phyloP scores from a whole-genome alignment of 92 coral and sea anemone genomes.

The Actinernus sp. region DNA sequence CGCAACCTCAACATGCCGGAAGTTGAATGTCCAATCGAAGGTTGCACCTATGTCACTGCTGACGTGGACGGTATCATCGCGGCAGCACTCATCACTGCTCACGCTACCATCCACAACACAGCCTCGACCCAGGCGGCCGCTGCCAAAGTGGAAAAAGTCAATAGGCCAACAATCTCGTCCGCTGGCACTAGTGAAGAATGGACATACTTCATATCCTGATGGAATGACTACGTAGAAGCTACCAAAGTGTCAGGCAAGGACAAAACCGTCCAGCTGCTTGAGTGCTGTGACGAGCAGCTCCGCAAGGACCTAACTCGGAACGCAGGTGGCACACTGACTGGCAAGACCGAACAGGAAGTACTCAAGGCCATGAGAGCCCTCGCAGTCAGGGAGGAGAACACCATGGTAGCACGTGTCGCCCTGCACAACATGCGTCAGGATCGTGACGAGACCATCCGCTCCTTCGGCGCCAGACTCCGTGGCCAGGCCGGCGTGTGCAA shows the following conservation, averaged over 20 bases:
- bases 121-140: no score
- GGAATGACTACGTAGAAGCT: no score
- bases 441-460: slow-evolving; percentile 43
- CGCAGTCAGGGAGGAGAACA: slow-evolving; percentile 55
- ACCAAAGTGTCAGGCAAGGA: slow-evolving; percentile 60
- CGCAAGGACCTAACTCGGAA: slow-evolving; percentile 67
- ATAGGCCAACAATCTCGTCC: slow-evolving; percentile 54
- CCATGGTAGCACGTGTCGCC: slow-evolving; percentile 61
- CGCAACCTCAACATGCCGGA: no score
- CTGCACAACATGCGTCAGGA: slow-evolving; percentile 63
- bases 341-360: slow-evolving; percentile 44
- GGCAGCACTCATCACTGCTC: no score
- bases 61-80: no score
- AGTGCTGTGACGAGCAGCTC: slow-evolving; percentile 70
- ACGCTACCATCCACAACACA: no score
- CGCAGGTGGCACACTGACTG: slow-evolving; percentile 58
- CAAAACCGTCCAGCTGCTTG: slow-evolving; percentile 57
- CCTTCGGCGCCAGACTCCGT: slow-evolving; percentile 51
- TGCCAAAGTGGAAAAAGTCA: no score
- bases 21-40: no score
- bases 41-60: no score
- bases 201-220: no score
- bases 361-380: slow-evolving; percentile 51
- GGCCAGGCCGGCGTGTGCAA: slow-evolving; percentile 64
- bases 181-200: slow-evolving; percentile 63